Evolutionary conservation across 2,113 vertebrate genomes (phyloP), one percentile per base, ranked within the genome.

Genomic region (Scatophagus argus): DNA sequence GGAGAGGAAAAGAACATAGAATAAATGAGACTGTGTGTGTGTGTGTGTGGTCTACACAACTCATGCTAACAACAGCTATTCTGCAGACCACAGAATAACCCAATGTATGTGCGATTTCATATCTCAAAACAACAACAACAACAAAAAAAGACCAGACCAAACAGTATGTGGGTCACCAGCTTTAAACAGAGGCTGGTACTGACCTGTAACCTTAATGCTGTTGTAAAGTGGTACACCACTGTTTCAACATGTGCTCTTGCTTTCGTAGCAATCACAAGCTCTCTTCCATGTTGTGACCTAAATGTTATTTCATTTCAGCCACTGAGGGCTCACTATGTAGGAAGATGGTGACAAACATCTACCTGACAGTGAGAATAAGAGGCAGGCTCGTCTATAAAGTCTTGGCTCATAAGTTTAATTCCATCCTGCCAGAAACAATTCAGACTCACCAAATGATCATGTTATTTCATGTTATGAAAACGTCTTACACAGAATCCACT

Each of bases 151-250:
- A 84, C 32, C 76, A 67, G 69, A 17, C 32, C 31, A 32, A 16
- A 38, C 46, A 54, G 69, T 41, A 83, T 87, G 79, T 87, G 65
- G 85, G 83, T 88, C 84, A 83, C 44, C 55, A 67, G 77, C 75
- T 75, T 66, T 62, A 39, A 54, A 60, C 23, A 52, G 55, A 44
- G 76, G 46, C 76, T 75, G 83, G 79, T 75, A 67, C 74, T 13
- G 64, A 74, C 55, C 56, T 46, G 27, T 68, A 27, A 75, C 70
- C 65, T 72, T 83, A 84, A 84, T 81, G 43, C 77, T 84, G 23
- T 25, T 17, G 39, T 23, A 58, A 64, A 76, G 77, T 75, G 64
- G 63, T 80, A 71, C 75, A 25, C 60, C 65, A 44, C 34, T 16
- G 46, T 68, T 75, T 74, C 52, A 61, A 43, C 69, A 62, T 36